Evolutionary conservation across 2,113 vertebrate genomes (phyloP), one percentile per base, ranked within the genome.

Genomic region (Melospiza melodia): DNA sequence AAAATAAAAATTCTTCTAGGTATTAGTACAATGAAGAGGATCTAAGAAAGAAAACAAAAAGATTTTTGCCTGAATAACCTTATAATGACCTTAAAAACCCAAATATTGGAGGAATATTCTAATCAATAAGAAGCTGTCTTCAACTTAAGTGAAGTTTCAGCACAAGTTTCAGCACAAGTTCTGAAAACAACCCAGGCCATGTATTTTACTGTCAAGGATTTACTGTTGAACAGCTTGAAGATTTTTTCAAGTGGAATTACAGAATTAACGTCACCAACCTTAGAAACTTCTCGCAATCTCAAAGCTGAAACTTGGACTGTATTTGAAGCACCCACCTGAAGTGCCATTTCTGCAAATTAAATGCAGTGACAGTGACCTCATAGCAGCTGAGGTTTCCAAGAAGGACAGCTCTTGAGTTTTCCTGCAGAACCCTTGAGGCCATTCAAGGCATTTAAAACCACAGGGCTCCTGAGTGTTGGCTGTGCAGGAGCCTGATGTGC

Each of bases 361-460:
- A 48, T 2, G 48, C 48, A 28, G 67, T 18, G 21, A 12, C 4
- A 1, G 39, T 41, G 19, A 27, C 39, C 17, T 65, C 7, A 8
- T 1, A 24, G 62, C 37, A 39, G 37, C 37, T 31, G 54, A 48
- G 23, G 46, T 22, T 72, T 44, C 65, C 16, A 28, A 37, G 48
- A 14, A 66, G 55, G 0, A 0, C n/a, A 11, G 14, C 37, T 65
- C 35, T 3, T 4, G 8, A 27, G 35, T 20, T 51, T 62, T 43
- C 31, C 31, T 8, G 19, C 3, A 1, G 16, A 6, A 4, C 12
- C 8, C 23, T 14, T 27, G 12, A 24, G 15, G 15, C 20, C 9
- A 2, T 11, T 20, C 15, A 31, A 23, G 8, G 37, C 3, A 1
- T 52, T 46, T 33, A 48, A 41, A 89, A n/a, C 35, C 41, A 6